A percentile compares a stretch with the other conserved stretches of the same genome.
Conservation (phyloP, 2,797 vertebrate genomes). For the Diceros bicornis region DNA sequence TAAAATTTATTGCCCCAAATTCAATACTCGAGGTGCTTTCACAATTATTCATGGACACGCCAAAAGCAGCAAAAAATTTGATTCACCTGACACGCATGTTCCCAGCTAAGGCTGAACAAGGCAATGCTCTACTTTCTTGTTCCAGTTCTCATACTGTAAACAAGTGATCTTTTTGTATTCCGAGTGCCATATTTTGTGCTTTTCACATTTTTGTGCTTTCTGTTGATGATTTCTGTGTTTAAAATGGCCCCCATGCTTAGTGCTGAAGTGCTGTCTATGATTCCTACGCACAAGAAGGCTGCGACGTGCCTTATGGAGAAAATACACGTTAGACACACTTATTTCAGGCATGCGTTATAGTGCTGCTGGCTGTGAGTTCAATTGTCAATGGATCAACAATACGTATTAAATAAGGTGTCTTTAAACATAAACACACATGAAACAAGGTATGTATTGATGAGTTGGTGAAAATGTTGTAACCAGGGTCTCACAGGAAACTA, state of each 20-base stretch:
- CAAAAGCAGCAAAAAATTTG: neutral
- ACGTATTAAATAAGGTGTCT: neutral
- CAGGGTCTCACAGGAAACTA: neutral
- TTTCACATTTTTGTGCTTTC: neutral
- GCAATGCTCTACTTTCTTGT: too few relatives aligned
- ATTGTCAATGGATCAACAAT: neutral
- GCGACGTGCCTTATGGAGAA: neutral
- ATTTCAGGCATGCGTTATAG: neutral
- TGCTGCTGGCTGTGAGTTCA: neutral
- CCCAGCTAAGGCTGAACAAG: neutral
- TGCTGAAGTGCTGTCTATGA: neutral
- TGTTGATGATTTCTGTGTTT: slow-evolving; percentile 30
- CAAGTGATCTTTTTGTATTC: neutral
- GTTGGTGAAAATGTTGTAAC: neutral
- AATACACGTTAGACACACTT: neutral
- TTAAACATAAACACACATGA: slow-evolving; percentile 49
- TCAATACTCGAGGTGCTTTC: neutral
- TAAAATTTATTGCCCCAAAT: slow-evolving; percentile 9
- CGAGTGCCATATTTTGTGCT: neutral
- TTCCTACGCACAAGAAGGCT: neutral
- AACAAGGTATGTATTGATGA: neutral
- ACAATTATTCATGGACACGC: neutral
- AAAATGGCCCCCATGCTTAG: neutral
- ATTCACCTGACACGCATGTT: neutral
- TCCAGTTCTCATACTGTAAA: neutral